Evolutionary conservation across 2,888 invertebrate genomes (phyloP).

Genomic region (Patella ulyssiponensis): DNA sequence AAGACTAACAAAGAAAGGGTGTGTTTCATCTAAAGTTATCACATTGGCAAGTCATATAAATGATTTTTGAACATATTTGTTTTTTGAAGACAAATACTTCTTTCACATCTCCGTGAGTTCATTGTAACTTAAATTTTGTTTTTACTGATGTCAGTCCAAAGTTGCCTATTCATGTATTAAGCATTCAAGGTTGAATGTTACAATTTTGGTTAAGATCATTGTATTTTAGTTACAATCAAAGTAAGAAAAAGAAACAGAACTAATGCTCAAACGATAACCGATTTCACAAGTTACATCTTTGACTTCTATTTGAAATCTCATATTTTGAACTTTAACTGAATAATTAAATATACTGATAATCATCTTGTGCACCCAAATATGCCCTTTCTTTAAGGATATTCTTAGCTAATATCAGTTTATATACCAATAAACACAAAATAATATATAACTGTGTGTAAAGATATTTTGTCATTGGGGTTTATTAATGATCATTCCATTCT

Average conservation of each 20-base stretch:
- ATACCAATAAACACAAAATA: neutral
- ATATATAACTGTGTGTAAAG: neutral
- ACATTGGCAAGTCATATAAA: neutral
- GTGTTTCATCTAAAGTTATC: slow-evolving; percentile 1
- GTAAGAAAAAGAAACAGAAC: neutral
- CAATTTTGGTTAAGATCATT: neutral
- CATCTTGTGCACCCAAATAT: neutral
- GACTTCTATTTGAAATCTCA: neutral
- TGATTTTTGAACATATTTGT: neutral
- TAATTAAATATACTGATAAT: neutral
- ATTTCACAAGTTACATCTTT: neutral
- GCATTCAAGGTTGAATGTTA: neutral
- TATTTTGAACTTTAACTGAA: neutral
- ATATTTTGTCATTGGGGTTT: neutral
- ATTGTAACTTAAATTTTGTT: neutral
- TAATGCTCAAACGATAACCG: neutral
- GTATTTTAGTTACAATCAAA: neutral
- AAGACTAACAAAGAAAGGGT: neutral
- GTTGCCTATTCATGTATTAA: neutral
- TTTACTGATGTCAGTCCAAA: neutral
- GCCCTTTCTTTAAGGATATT: neutral
- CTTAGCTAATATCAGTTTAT: neutral
- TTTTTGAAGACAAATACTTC: too few species aligned
- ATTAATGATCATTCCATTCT: neutral
- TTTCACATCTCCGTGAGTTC: too few species aligned